Base-by-base conservation (phyloP, 1,140 invertebrate species). In the Neodiprion virginianus region DNA sequence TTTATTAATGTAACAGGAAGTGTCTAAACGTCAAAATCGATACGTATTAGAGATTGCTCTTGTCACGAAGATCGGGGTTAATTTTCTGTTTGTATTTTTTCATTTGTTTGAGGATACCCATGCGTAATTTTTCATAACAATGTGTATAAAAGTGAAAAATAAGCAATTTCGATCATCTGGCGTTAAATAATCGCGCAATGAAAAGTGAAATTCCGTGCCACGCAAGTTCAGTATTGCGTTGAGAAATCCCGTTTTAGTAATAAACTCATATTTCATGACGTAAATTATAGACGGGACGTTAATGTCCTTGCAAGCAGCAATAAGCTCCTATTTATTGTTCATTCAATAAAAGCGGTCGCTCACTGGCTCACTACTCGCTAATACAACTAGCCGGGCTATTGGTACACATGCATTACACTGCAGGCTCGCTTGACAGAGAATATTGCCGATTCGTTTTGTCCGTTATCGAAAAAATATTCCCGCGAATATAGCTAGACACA, bases 391-490 rank as follows among this genome's bases (percentile, higher is more conserved):
- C 53, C 53, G 53, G 53, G 5, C 53, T 61, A 61, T 17, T 7
- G 53, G 11, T 5, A 8, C 11, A 61, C 11, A 61, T 61, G 53
- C 11, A 17, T 61, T 61, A 17, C 53, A 61, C n/a, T 40, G 28
- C 28, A 4, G 28, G 28, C 28, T 40, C 28, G 7, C 17, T 67
- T 21, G 50, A 7, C 12, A 23, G 8, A 11, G 28, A 69, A 80
- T 83, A 81, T 83, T 81, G 79, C 79, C 77, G 77, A 82, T 84
- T 71, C 77, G 75, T 79, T 79, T 72, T 72, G 67, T 73, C 76
- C 76, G 79, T 79, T 83, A 83, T 82, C 74, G 71, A 73, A 67
- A 73, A 73, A 66, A 72, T 28, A 21, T 17, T 72, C 71, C 53
- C 28, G 53, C 50, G 48, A 40, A 40, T 40, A 40, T 4, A 40